Percentiles rank a stretch among this genome's conserved stretches.
Evolutionary conservation across 1,140 invertebrate species (phyloP).

Genomic region (Daktulosphaira vitifoliae): DNA sequence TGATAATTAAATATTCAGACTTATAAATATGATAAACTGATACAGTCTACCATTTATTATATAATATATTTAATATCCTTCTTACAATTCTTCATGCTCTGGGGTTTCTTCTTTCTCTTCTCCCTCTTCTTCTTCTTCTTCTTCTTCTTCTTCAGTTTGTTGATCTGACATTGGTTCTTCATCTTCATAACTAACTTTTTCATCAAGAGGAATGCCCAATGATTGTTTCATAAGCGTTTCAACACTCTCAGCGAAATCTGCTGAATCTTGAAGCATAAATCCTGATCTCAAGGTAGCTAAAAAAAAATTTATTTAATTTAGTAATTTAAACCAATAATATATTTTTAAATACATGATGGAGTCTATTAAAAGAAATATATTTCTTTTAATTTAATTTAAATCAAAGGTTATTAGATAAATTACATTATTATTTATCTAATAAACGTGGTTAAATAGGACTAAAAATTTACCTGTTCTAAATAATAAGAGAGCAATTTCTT

Average conservation of each 20-base stretch:
- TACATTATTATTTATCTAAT: neutral
- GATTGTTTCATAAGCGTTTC: slow-evolving; percentile 77
- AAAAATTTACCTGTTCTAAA: slow-evolving; percentile 60
- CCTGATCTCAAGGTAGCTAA: slow-evolving; percentile 84
- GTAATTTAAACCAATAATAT: too few relatives aligned
- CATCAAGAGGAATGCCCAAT: slow-evolving; percentile 71
- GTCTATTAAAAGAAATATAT: too few relatives aligned
- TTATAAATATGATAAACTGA: slow-evolving; percentile 28
- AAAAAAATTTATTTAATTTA: slow-evolving; percentile 32
- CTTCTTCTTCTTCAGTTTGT: neutral
- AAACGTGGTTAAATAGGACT: neutral
- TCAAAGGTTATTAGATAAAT: neutral
- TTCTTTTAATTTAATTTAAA: neutral
- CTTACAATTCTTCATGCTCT: slow-evolving; percentile 26
- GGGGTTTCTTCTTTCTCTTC: slow-evolving; percentile 21
- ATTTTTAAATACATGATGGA: too few relatives aligned
- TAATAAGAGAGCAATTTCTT: slow-evolving; percentile 83
- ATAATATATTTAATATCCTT: neutral
- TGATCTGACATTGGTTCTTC: slow-evolving; percentile 8
- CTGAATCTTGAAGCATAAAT: slow-evolving; percentile 77
- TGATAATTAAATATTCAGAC: slow-evolving; percentile 22
- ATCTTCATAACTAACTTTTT: slow-evolving; percentile 48
- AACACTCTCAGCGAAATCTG: slow-evolving; percentile 75
- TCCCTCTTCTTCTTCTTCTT: slow-evolving; percentile 6
- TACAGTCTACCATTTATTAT: slow-evolving; percentile 16